These are phyloP conservation scores for Lycaena phlaeas DNA, from an alignment of 2,888 invertebrate species.

Conservation along the genomic window DNA sequence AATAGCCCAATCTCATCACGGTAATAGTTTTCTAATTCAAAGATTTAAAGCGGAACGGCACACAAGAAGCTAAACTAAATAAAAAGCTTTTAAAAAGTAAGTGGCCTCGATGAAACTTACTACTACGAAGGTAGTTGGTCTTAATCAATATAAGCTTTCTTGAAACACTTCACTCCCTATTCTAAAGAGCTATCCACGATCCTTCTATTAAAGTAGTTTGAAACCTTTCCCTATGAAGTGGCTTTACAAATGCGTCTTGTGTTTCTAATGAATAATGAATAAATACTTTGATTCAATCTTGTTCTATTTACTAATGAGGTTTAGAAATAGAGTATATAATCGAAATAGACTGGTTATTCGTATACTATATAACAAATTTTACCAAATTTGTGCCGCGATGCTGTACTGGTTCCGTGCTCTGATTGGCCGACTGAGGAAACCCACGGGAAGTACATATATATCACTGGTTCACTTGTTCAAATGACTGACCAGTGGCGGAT, in stretches of 20 bases:
- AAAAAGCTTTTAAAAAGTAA: slow-evolving; percentile 4
- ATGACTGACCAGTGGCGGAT: no score
- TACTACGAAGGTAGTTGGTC: neutral
- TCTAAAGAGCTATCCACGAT: slow-evolving; percentile 8
- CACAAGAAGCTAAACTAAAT: neutral
- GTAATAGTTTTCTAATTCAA: no score
- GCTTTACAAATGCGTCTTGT: slow-evolving; percentile 4
- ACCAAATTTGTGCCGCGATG: no score
- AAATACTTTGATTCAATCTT: slow-evolving; percentile 4
- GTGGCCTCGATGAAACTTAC: neutral
- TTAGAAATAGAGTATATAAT: no score
- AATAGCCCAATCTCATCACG: no score
- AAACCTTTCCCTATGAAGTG: slow-evolving; percentile 3
- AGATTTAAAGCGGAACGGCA: neutral
- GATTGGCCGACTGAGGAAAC: no score
- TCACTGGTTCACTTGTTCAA: no score
- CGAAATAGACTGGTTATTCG: no score
- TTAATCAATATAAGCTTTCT: slow-evolving; percentile 8
- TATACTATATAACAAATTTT: no score
- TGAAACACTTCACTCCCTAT: slow-evolving; percentile 7
- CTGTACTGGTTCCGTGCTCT: no score
- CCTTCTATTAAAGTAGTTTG: slow-evolving; percentile 5
- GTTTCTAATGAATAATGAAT: slow-evolving; percentile 4
- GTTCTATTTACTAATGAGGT: neutral
- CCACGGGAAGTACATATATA: no score